Evolutionary conservation across 2,113 vertebrate species (phyloP).

Genomic region (Tursiops truncatus): DNA sequence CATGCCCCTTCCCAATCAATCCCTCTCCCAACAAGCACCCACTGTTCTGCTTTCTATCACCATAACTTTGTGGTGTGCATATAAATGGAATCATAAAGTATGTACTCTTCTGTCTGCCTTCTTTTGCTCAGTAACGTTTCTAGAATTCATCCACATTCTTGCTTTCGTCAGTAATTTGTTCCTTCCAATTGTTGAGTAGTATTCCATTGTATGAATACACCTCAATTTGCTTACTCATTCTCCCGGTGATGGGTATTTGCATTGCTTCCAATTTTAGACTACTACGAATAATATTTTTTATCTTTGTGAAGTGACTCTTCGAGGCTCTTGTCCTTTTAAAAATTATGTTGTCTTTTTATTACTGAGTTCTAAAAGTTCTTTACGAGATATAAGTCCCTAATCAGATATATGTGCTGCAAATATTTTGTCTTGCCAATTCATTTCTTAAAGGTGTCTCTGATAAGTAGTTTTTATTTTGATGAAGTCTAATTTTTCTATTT

Average conservation of each 20-base stretch:
- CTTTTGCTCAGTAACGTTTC: background rate
- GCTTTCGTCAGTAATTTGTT: background rate
- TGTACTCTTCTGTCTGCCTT: background rate
- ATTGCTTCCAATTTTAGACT: background rate
- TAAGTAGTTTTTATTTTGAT: background rate
- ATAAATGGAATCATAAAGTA: background rate
- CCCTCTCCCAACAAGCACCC: no score
- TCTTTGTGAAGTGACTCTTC: background rate
- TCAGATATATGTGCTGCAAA: background rate
- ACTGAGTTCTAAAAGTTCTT: background rate
- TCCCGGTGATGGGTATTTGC: no score
- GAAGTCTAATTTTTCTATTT: background rate
- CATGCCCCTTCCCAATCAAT: background rate
- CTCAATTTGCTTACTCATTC: no score
- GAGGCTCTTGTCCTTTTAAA: background rate
- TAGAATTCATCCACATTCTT: background rate
- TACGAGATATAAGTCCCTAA: background rate
- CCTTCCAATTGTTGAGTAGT: background rate
- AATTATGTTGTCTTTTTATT: background rate
- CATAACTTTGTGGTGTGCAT: no score
- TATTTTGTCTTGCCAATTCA: background rate
- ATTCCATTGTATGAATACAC: no score
- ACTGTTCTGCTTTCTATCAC: no score
- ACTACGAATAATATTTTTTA: background rate
- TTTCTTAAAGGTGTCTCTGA: background rate